Evolutionary conservation across 2,797 vertebrate species (phyloP).

Genomic region (Dendrocincla fuliginosa): DNA sequence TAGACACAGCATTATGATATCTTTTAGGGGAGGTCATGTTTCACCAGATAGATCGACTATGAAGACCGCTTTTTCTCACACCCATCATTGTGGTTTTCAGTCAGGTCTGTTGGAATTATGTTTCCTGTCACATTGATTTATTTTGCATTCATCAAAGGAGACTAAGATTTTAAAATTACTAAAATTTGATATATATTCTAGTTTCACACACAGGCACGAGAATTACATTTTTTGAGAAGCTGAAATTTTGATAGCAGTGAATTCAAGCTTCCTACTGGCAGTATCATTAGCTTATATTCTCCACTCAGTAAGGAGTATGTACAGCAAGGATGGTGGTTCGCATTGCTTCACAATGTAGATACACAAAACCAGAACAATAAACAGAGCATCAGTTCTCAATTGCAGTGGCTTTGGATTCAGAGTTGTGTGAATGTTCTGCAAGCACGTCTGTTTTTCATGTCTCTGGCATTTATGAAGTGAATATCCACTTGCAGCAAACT

Average conservation of each 20-base stretch:
- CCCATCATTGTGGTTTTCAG: neutral
- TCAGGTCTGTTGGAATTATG: neutral
- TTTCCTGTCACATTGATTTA: neutral
- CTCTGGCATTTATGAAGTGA: neutral
- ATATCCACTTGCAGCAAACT: neutral
- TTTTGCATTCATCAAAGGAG: neutral
- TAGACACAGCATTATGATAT: neutral
- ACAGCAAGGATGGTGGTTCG: neutral
- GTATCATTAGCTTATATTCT: neutral
- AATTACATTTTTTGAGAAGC: neutral
- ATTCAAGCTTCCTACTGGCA: neutral
- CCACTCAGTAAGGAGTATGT: neutral
- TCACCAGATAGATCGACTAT: neutral
- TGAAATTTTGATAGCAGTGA: neutral
- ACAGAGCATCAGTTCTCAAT: neutral
- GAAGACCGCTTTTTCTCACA: neutral
- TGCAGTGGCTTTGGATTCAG: neutral
- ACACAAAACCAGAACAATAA: neutral
- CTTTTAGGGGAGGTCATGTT: neutral
- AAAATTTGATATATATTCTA: neutral
- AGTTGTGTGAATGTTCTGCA: neutral
- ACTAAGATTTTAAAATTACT: neutral
- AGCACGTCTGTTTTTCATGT: neutral
- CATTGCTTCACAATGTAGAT: neutral
- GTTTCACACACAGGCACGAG: neutral